phyloP scores from a whole-genome alignment of 2,888 invertebrate species.

The Pristionchus japonicus region DNA sequence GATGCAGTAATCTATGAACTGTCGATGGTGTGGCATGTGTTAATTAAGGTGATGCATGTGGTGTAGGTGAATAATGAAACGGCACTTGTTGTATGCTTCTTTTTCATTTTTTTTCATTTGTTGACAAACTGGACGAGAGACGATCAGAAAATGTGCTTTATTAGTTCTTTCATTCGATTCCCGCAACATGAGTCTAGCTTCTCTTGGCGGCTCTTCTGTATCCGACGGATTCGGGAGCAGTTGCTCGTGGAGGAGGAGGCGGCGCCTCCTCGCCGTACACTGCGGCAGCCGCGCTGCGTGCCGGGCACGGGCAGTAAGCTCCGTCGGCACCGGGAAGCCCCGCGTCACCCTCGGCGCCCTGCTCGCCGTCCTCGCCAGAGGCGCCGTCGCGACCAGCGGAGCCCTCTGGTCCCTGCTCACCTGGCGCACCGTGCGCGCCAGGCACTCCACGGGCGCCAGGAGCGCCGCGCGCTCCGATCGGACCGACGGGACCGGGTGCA shows the following conservation, averaged over 20 bases:
- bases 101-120: no score
- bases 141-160: not conserved
- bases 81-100: no score
- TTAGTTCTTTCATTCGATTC: not conserved
- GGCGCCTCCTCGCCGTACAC: slow-evolving; percentile 36
- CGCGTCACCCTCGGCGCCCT: slow-evolving; percentile 1
- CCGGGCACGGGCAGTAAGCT: slow-evolving; percentile 48
- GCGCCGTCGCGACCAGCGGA: slow-evolving; percentile 31
- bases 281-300: not conserved
- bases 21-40: no score
- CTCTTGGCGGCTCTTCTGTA: slow-evolving; percentile 41
- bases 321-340: slow-evolving; percentile 48
- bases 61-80: not conserved
- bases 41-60: no score
- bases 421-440: slow-evolving; percentile 29
- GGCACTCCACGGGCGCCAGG: slow-evolving; percentile 32
- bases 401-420: slow-evolving; percentile 31
- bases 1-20: no score
- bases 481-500: slow-evolving; percentile 38
- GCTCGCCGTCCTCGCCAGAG: slow-evolving; percentile 27
- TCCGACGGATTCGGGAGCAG: not conserved
- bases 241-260: not conserved
- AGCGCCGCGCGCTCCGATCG: slow-evolving; percentile 38
- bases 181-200: not conserved
- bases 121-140: no score